Base-by-base conservation (phyloP, 2,888 invertebrate genomes). In the Drosophila fulvimacula region DNA sequence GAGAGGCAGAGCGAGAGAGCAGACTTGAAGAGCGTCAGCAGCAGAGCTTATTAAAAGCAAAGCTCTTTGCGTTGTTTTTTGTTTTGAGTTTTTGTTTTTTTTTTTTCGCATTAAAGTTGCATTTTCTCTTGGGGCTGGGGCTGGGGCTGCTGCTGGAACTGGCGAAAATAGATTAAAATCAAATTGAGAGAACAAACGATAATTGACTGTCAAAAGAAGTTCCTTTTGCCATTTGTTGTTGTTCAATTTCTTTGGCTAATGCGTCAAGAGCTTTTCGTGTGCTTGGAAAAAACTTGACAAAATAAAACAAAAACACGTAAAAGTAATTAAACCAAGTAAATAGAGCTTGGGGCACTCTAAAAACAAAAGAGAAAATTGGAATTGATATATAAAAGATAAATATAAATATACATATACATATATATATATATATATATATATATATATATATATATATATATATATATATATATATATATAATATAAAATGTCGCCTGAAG, bases 31-130 rank as follows among this genome's bases (percentile, higher is more conserved):
- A 57, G 57, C 36, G 9, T 24, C 44, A 21, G 36, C 53, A 27
- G 27, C 32, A 41, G 44, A 44, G 64, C 58, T 68, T 49, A 44
- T 67, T 41, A 53, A 48, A 19, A 42, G 41, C 21, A 62, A 49
- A 62, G 36, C 66, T 66, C 41, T 32, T 49, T 36, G 10, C 30
- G 13, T 42, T 34, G 55, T 30, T 46, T 61, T 61, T 39, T 24
- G 32, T 39, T 42, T 42, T 24, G n/a, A n/a, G 42, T 24, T 42
- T 42, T 36, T 32, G 13, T n/a, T 32, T 27, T n/a, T 15, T 27
- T 48, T 11, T 3, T 42, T 36, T 34, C 38, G 36, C 60, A 67
- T 57, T 61, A 58, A 73, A 73, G 68, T 39, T 44, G 24, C 48
- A 49, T 53, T 55, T 42, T 15, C 6, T 30, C 7, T 15, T 27